Conservation (phyloP, 1,140 invertebrate genomes). For the Orchestia grillus region DNA sequence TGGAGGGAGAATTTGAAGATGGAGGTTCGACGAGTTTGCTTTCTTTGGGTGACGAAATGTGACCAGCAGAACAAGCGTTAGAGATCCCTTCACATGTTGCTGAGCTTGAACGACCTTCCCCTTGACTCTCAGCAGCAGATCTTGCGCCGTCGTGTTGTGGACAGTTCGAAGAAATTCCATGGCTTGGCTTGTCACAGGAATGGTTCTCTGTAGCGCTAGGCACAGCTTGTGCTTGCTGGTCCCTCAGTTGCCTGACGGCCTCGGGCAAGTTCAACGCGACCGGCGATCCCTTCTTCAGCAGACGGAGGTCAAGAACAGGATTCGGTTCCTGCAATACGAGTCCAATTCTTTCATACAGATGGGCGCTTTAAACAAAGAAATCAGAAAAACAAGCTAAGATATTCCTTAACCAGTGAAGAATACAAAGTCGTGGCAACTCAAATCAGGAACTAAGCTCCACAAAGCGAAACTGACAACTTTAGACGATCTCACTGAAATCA, state of each 20-base stretch:
- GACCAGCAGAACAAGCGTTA: neutral
- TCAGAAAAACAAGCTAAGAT: neutral
- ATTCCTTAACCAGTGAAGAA: neutral
- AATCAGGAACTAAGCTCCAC: too few species aligned
- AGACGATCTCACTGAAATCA: too few species aligned
- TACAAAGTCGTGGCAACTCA: too few species aligned
- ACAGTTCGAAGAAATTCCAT: neutral
- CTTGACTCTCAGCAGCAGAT: neutral
- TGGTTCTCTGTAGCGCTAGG: neutral
- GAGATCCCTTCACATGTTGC: neutral
- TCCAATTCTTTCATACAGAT: neutral
- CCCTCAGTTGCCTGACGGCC: neutral
- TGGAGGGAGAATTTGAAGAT: neutral
- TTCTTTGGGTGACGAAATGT: neutral
- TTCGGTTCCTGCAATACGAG: slow-evolving; percentile 5
- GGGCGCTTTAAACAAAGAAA: too few species aligned
- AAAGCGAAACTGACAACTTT: too few species aligned
- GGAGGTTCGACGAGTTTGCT: neutral
- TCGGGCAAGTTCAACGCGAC: slow-evolving; percentile 3
- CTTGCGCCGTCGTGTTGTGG: neutral
- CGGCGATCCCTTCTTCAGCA: slow-evolving; percentile 37
- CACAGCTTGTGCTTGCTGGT: neutral
- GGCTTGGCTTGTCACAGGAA: neutral
- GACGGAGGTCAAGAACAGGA: neutral
- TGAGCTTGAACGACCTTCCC: neutral